Conservation (phyloP, 1,140 invertebrate genomes). For the Oryctes rhinoceros region DNA sequence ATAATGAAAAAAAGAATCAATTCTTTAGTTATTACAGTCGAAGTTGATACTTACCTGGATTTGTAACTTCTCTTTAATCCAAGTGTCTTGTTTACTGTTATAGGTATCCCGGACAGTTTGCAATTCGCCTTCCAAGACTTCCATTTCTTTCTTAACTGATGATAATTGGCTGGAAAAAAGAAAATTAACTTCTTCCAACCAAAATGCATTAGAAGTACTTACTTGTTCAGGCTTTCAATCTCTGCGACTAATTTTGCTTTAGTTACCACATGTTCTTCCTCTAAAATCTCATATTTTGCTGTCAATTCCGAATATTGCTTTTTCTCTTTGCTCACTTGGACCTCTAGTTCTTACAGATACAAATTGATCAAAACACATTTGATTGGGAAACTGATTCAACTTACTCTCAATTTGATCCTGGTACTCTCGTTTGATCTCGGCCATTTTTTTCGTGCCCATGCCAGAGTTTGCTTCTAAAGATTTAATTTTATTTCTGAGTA, state of each 20-base stretch:
- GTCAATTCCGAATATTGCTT: slow-evolving; percentile 83
- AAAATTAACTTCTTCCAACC: slow-evolving; percentile 2
- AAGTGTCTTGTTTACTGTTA: slow-evolving; percentile 73
- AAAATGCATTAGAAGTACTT: slow-evolving; percentile 43
- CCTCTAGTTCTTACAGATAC: slow-evolving; percentile 70
- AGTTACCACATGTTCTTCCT: slow-evolving; percentile 81
- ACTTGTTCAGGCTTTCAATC: slow-evolving; percentile 74
- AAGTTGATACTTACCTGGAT: slow-evolving; percentile 66
- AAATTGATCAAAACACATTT: slow-evolving; percentile 6
- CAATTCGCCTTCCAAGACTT: slow-evolving; percentile 70
- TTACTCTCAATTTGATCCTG: slow-evolving; percentile 74
- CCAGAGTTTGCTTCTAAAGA: slow-evolving; percentile 69
- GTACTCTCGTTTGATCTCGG: slow-evolving; percentile 72
- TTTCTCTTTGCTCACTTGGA: slow-evolving; percentile 70
- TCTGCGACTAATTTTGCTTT: slow-evolving; percentile 81
- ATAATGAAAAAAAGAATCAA: not conserved
- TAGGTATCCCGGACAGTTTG: slow-evolving; percentile 73
- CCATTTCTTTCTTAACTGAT: slow-evolving; percentile 67
- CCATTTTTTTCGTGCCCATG: slow-evolving; percentile 70
- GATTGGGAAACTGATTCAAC: slow-evolving; percentile 42
- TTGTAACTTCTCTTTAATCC: slow-evolving; percentile 78
- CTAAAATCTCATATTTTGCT: slow-evolving; percentile 81
- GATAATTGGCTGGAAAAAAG: slow-evolving; percentile 60
- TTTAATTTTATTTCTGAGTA: slow-evolving; percentile 71
- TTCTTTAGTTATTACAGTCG: slow-evolving; percentile 30